Base-by-base conservation (phyloP, 2,797 vertebrate genomes). In the Lacerta bilineata region DNA sequence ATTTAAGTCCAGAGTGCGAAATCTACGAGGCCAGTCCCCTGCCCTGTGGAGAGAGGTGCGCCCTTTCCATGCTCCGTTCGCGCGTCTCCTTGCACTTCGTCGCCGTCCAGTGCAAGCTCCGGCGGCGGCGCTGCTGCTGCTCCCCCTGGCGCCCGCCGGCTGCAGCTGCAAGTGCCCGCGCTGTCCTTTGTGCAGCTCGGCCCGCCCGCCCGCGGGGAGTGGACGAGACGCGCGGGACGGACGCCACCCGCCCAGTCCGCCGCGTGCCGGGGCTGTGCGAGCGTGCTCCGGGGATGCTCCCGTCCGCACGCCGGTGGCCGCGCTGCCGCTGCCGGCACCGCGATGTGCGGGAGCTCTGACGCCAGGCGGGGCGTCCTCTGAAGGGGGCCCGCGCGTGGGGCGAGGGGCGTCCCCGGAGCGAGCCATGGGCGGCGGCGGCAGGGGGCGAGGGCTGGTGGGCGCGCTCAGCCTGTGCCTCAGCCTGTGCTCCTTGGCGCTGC, bases 391-490 rank as follows among this genome's bases (percentile, higher is more conserved):
- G 72, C 15, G 91, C 86, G 90, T 88, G 20, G 13, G 68, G 6
- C 7, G 41, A 10, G 25, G 78, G 43, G 86, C 5, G 83, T 33
- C 61, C 64, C 55, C n/a, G 41, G 55, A 23, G 50, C 5, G 92
- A 90, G 91, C 92, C 95, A 97, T 98, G 98, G 69, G 69, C 23
- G 66, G 66, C 20, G 97, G 97, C 95, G 94, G 74, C 43, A 46
- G 74, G 29, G 71, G 94, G 82, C 96, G 96, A 93, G 96, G 96
- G 91, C 97, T 97, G 85, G 97, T 98, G 93, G 97, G 97, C 39
- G 97, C 97, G 91, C 94, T 97, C 88, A 97, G 98, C 96, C 95
- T 98, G 91, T 94, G 95, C 91, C 97, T 98, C 92, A 96, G 98
- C 95, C 95, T 96, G 85, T 93, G 97, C 92, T 97, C 97, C 10